Base-by-base conservation (phyloP, 2,888 invertebrate genomes). In the Sicus ferrugineus region DNA sequence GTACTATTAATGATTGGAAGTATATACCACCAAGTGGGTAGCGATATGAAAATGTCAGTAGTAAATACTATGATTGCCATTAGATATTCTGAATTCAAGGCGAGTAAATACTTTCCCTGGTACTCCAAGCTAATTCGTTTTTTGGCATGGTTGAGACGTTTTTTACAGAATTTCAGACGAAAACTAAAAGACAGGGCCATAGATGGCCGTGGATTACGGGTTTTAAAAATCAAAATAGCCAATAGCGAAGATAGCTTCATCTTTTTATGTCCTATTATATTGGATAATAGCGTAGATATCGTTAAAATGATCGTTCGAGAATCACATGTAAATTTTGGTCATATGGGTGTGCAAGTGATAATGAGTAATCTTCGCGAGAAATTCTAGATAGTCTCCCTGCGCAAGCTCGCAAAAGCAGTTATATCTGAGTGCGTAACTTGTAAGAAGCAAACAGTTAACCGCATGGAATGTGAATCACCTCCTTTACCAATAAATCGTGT, bases 281-380 rank as follows among this genome's bases (percentile, higher is more conserved):
- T 58, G 30, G n/a, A 58, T 26, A 11, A 16, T 16, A 58, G 4
- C 19, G n/a, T n/a, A 5, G 48, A 48, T 48, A 19, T 48, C 19
- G 48, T 48, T 5, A 48, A 48, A 48, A 58, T 58, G 28, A 5
- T 58, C 5, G 58, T 58, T 31, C 58, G 58, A 19, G 58, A 58
- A n/a, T 1, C 19, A 26, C 58, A 31, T 58, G 58, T 30, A 58
- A 58, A 58, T 7, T 58, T 28, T 58, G 9, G n/a, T 58, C 58
- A 58, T 6, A 58, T 58, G 58, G 58, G 58, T 1, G 19, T 26
- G n/a, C 58, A 58, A 58, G 16, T 58, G 21, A 19, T 58, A 5
- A 58, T 58, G 58, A 31, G 28, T 58, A 58, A 30, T 16, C 14
- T 56, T 23, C 30, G 56, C 26, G 56, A 56, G 30, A 56, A 56